Conservation (phyloP, 2,888 invertebrate genomes). For the Villa cingulata region DNA sequence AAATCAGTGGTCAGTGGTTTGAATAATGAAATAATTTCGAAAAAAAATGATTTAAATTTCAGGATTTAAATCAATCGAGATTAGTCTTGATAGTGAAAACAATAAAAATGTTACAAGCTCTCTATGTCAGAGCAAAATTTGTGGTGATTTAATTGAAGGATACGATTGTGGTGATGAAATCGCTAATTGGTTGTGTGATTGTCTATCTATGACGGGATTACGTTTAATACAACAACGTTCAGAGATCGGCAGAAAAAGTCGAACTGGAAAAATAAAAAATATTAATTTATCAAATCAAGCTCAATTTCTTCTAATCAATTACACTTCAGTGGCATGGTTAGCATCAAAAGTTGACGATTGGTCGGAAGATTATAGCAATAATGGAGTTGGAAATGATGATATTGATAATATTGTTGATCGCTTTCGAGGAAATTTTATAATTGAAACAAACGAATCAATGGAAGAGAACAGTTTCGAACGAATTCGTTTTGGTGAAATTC, state of each 20-base stretch:
- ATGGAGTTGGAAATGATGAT: constrained; percentile 38
- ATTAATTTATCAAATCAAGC: constrained; percentile 69
- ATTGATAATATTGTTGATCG: constrained; percentile 53
- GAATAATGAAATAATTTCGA: too few species aligned
- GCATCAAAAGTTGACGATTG: constrained; percentile 40
- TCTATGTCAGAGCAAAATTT: constrained; percentile 69
- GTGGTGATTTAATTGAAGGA: constrained; percentile 65
- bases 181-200: constrained; percentile 66
- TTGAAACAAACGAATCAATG: constrained; percentile 58
- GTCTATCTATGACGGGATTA: constrained; percentile 52
- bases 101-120: constrained; percentile 18
- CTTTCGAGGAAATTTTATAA: constrained; percentile 83
- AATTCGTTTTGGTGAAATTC: constrained; percentile 47
- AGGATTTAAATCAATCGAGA: constrained; percentile 40
- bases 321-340: constrained; percentile 62
- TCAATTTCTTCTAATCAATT: constrained; percentile 70
- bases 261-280: constrained; percentile 21
- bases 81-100: constrained; percentile 38
- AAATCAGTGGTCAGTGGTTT: too few species aligned
- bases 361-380: background rate
- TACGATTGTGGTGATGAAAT: constrained; percentile 73
- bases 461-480: constrained; percentile 60
- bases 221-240: constrained; percentile 51
- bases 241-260: constrained; percentile 27
- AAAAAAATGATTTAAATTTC: background rate